Percentiles rank a stretch among this genome's conserved stretches.
These are phyloP conservation scores for Ascidia mentula DNA, from an alignment of 23 tunicate genomes.

Conservation along the genomic window DNA sequence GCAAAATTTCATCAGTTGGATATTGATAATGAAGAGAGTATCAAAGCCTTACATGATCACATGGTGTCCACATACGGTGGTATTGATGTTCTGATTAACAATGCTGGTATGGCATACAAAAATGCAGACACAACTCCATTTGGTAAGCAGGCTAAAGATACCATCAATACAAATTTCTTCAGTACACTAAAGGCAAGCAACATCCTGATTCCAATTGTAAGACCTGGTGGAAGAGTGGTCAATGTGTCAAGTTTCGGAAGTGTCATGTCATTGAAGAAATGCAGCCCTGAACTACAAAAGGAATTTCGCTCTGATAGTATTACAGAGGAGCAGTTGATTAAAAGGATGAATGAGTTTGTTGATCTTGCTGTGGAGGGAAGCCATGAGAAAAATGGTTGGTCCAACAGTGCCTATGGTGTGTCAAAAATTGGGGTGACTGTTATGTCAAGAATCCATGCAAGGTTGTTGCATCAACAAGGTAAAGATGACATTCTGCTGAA, in stretches of 20 bases:
- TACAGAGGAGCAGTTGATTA: slow-evolving; percentile 55
- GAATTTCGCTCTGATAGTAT: slow-evolving; percentile 41
- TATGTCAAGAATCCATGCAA: slow-evolving; percentile 47
- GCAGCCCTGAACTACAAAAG: slow-evolving; percentile 37
- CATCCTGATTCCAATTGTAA: slow-evolving; percentile 38
- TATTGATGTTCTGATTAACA: slow-evolving; percentile 73
- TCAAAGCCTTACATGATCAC: slow-evolving; percentile 18
- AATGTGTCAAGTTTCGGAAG: slow-evolving; percentile 29
- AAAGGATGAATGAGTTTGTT: slow-evolving; percentile 56
- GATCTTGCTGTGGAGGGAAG: slow-evolving; percentile 28
- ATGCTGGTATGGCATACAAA: slow-evolving; percentile 71
- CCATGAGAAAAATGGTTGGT: slow-evolving; percentile 32
- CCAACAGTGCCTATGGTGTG: slow-evolving; percentile 41
- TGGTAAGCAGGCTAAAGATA: slow-evolving; percentile 32
- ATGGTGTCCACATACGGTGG: slow-evolving; percentile 57
- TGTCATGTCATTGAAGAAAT: slow-evolving; percentile 13
- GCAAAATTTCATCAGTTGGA: slow-evolving; percentile 76
- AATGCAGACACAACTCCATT: slow-evolving; percentile 41
- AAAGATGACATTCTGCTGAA: slow-evolving; percentile 70
- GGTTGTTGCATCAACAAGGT: slow-evolving; percentile 40
- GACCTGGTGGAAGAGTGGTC: slow-evolving; percentile 61
- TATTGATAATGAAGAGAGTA: slow-evolving; percentile 48
- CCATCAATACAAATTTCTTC: slow-evolving; percentile 60
- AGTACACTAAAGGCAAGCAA: slow-evolving; percentile 31
- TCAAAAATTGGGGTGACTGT: slow-evolving; percentile 65